These are phyloP conservation scores for Ranitomeya imitator DNA, from an alignment of 2,113 vertebrate genomes.

Conservation along the genomic window DNA sequence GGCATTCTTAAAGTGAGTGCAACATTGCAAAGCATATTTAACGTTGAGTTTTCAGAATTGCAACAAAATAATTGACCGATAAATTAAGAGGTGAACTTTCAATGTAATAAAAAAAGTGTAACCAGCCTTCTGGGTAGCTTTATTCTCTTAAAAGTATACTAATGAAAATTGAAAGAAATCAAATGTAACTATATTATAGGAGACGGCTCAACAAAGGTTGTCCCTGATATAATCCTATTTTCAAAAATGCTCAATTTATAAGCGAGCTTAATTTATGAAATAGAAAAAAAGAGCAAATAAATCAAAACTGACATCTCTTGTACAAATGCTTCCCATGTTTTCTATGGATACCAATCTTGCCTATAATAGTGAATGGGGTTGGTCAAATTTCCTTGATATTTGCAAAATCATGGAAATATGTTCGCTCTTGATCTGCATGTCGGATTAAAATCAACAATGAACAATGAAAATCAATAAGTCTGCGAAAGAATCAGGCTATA, in stretches of 20 bases:
- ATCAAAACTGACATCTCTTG: not conserved
- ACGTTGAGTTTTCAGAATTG: constrained; percentile 55
- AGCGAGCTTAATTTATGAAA: not conserved
- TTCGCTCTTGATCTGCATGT: too few relatives aligned
- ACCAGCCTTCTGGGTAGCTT: constrained; percentile 12
- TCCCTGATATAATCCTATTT: not conserved
- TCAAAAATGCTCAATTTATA: not conserved
- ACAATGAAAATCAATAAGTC: too few relatives aligned
- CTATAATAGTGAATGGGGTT: too few relatives aligned
- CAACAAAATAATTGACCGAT: constrained; percentile 54
- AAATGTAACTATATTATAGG: not conserved
- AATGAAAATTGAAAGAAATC: not conserved
- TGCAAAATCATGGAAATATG: too few relatives aligned
- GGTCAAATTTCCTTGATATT: too few relatives aligned
- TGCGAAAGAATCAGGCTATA: too few relatives aligned
- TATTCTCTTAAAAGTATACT: constrained; percentile 2
- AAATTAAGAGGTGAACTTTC: constrained; percentile 55
- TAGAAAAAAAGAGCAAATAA: not conserved
- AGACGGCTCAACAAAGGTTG: not conserved
- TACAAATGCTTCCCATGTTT: too few relatives aligned
- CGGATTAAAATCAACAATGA: too few relatives aligned
- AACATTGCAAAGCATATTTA: constrained; percentile 61
- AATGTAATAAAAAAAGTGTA: not conserved
- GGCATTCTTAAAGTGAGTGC: constrained; percentile 56
- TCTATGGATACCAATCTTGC: too few relatives aligned